Base-by-base conservation (phyloP, 2,797 vertebrate species). In the Diplodus sargus region DNA sequence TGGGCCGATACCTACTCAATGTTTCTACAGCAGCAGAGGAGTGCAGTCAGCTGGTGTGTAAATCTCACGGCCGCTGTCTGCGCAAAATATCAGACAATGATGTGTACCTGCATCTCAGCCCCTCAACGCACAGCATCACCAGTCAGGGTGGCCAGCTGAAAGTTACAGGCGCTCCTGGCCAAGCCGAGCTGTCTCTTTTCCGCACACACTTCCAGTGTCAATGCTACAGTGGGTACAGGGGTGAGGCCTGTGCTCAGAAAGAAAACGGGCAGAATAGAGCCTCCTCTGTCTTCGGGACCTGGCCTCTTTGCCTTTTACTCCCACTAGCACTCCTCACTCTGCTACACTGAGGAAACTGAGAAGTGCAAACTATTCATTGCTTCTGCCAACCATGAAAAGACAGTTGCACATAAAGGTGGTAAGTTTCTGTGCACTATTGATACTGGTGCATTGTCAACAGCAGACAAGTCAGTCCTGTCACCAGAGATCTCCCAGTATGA, bases 1-100 rank as follows among this genome's bases (percentile, higher is more conserved):
- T 97, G 84, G 95, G 96, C 5, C 94, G 54, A 45, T 96, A 97
- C 89, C 93, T 97, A 39, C 91, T 96, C 39, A 96, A 96, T 14
- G 94, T 96, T 28, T 94, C 96, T 28, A 94, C 88, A 2, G 95
- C 95, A 18, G 93, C 95, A 3, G 93, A 94, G 76, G 90, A 92
- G 64, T 97, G 96, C 89, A 97, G 96, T 73, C 88, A 70, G 67
- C 22, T 17, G 5, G 61, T 93, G 25, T 96, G 96, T 49, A 83
- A 88, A 30, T 93, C 84, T 30, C 93, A 79, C 0, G 96, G 96
- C 7, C 96, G 96, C 76, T 97, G 96, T 74, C 83, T 94, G 64
- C 96, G 96, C 65, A 90, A 69, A 47, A 25, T 15, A 6, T 23
- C 81, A 0, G 92, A 95, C 83, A 90, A 64, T 0, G 93, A 95